Evolutionary conservation across 2,888 invertebrate species (phyloP).

Genomic region (Caenorhabditis plicata): DNA sequence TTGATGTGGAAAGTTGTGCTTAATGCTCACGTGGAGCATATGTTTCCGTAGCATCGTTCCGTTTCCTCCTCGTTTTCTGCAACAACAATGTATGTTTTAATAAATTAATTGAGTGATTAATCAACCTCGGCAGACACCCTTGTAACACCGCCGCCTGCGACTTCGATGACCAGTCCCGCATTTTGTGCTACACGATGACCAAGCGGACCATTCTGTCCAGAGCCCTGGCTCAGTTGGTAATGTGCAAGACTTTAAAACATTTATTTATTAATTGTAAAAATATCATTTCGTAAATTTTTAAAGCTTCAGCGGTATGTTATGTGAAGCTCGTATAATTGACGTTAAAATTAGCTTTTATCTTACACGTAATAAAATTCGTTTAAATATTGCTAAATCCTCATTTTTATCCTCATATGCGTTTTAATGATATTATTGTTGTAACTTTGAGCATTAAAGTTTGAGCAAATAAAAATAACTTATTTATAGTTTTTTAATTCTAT

Average conservation of each 20-base stretch:
- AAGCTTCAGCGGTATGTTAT: too few relatives aligned
- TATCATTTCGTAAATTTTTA: background rate
- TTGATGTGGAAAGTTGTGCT: too few relatives aligned
- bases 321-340: too few relatives aligned
- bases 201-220: conserved; percentile 33
- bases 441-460: too few relatives aligned
- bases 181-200: conserved; percentile 30
- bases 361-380: too few relatives aligned
- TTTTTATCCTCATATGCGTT: too few relatives aligned
- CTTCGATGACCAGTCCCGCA: conserved; percentile 27
- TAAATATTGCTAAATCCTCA: too few relatives aligned
- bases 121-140: conserved; percentile 22
- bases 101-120: background rate
- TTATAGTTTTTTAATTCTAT: too few relatives aligned
- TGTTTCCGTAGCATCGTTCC: conserved; percentile 22
- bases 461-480: too few relatives aligned
- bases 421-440: too few relatives aligned
- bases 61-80: conserved; percentile 23
- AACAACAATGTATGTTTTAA: background rate
- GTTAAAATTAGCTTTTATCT: too few relatives aligned
- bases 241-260: conserved; percentile 6
- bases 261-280: background rate
- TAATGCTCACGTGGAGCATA: too few relatives aligned
- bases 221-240: conserved; percentile 12
- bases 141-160: conserved; percentile 29